Evolutionary conservation across 2,797 vertebrate genomes (phyloP).

Genomic region (Setipinna tenuifilis): DNA sequence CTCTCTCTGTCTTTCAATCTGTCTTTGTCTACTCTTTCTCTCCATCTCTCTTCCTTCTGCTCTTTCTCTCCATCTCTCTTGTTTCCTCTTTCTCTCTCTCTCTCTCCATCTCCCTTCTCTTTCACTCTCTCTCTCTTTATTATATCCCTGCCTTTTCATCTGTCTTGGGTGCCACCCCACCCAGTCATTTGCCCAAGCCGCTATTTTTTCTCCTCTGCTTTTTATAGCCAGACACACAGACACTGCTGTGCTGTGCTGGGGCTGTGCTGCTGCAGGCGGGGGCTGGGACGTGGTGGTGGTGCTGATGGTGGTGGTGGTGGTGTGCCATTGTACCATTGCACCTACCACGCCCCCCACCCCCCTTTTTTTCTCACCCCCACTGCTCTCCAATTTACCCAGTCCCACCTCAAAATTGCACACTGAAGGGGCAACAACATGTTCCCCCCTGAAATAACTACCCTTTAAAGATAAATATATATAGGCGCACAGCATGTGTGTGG

Average conservation of each 20-base stretch:
- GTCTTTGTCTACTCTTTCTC: neutral
- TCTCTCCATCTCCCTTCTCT: neutral
- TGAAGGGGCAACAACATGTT: neutral
- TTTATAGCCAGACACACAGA: neutral
- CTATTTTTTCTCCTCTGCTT: neutral
- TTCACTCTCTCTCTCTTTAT: neutral
- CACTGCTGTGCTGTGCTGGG: neutral
- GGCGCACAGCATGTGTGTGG: neutral
- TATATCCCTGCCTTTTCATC: neutral
- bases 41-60: neutral
- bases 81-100: neutral
- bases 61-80: neutral
- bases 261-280: neutral
- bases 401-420: slow-evolving; percentile 5
- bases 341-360: neutral
- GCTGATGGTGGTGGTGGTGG: too few species aligned
- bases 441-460: neutral
- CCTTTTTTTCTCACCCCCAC: neutral
- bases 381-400: neutral
- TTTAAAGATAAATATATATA: neutral
- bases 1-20: neutral
- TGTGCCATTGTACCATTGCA: too few species aligned
- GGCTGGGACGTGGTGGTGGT: neutral
- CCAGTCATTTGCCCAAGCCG: neutral
- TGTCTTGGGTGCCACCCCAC: neutral